phyloP scores from a whole-genome alignment of 2,888 invertebrate species.

The Mythimna vitellina region DNA sequence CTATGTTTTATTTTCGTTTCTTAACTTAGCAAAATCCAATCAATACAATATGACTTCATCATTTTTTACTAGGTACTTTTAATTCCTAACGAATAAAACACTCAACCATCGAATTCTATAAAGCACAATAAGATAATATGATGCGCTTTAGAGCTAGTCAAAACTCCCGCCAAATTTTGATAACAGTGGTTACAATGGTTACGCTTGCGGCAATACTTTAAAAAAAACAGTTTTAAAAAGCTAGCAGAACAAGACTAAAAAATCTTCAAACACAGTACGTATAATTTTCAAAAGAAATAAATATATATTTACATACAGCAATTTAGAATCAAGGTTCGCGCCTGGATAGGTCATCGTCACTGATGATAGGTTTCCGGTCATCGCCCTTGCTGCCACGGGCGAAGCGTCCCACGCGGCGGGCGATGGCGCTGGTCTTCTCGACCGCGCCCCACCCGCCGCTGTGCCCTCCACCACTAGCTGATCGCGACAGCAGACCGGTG shows the following conservation, averaged over 20 bases:
- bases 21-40: conserved; percentile 27
- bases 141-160: conserved; percentile 24
- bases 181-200: conserved; percentile 20
- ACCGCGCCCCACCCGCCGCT: conserved; percentile 87
- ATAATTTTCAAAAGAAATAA: conserved; percentile 5
- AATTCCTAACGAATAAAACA: conserved; percentile 43
- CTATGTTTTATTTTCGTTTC: conserved; percentile 20
- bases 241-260: conserved; percentile 40
- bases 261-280: conserved; percentile 13
- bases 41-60: too few relatives aligned
- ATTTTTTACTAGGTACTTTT: too few relatives aligned
- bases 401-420: conserved; percentile 82
- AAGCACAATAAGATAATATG: conserved; percentile 38
- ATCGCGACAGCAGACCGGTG: conserved; percentile 83
- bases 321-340: conserved; percentile 84
- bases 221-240: conserved; percentile 40
- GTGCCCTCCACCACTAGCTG: conserved; percentile 81
- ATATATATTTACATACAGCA: conserved; percentile 17
- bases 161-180: conserved; percentile 37
- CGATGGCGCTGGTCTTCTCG: conserved; percentile 84
- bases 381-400: conserved; percentile 83
- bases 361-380: conserved; percentile 86
- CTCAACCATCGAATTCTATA: conserved; percentile 35
- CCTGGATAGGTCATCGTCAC: conserved; percentile 85
- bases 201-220: conserved; percentile 19